Percentiles rank a stretch among this genome's conserved stretches.
These are phyloP conservation scores for Pygoscelis adeliae DNA, from an alignment of 2,113 vertebrate species.

Conservation along the genomic window DNA sequence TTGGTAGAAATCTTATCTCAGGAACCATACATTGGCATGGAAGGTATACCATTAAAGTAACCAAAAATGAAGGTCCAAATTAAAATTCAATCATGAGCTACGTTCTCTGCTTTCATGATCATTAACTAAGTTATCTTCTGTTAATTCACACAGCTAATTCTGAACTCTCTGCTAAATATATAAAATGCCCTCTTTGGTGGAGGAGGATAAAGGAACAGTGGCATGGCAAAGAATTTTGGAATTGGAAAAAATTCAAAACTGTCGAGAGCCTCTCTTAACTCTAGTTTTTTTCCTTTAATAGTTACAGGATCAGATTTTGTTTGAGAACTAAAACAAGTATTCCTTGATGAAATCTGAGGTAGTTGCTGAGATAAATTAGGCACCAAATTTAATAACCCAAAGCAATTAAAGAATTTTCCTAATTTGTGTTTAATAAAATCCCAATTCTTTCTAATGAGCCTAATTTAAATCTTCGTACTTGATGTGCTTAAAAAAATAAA, in stretches of 20 bases:
- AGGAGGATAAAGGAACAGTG: not conserved
- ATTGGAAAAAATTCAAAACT: not conserved
- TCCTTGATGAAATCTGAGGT: not conserved
- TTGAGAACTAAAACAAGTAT: not conserved
- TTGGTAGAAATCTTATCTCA: not conserved
- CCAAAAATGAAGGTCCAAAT: not conserved
- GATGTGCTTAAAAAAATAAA: not conserved
- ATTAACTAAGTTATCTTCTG: not conserved
- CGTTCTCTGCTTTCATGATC: not conserved
- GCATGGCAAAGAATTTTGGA: not conserved
- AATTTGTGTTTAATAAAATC: not conserved
- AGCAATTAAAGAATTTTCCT: not conserved
- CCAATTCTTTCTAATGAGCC: not conserved
- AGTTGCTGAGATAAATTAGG: not conserved
- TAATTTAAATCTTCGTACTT: slow-evolving; percentile 24
- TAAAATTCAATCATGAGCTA: not conserved
- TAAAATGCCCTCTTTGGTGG: not conserved
- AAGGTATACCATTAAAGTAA: not conserved
- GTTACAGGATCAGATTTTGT: not conserved
- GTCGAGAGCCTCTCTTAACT: not conserved
- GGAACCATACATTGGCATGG: not conserved
- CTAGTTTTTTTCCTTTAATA: not conserved
- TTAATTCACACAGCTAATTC: not conserved
- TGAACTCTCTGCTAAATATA: not conserved
- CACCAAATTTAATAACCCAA: not conserved